phyloP scores from a whole-genome alignment of 2,797 vertebrate species.

The Leptatherina wallacei region DNA sequence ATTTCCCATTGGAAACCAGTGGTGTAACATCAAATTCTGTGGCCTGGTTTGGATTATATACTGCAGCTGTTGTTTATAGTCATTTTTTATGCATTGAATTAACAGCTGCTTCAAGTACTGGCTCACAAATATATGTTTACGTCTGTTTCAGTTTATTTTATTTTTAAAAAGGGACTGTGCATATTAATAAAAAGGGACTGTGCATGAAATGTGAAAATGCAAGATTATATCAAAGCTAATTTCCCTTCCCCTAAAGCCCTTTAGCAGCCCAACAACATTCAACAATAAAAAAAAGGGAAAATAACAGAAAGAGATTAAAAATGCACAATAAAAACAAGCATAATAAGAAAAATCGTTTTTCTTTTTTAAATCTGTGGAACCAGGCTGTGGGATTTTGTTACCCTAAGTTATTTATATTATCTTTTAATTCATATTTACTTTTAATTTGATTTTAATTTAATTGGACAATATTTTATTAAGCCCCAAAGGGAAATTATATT shows the following conservation, averaged over 20 bases:
- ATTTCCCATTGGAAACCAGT: background rate
- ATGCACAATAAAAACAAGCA: too few species aligned
- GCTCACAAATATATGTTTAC: background rate
- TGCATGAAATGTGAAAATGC: too few species aligned
- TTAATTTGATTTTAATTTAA: background rate
- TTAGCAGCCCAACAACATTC: too few species aligned
- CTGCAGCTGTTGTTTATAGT: background rate
- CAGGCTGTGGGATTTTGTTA: background rate
- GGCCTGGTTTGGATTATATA: background rate
- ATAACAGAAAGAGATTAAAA: too few species aligned
- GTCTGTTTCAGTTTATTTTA: background rate
- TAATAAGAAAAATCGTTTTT: too few species aligned
- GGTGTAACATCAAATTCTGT: background rate
- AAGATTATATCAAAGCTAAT: too few species aligned
- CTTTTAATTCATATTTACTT: background rate
- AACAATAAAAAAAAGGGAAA: too few species aligned
- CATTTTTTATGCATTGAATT: background rate
- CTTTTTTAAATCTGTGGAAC: background rate
- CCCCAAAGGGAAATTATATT: background rate
- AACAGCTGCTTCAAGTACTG: background rate
- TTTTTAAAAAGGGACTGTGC: background rate
- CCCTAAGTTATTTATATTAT: background rate
- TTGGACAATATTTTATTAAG: background rate
- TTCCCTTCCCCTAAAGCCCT: too few species aligned
- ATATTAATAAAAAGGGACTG: too few species aligned